Evolutionary conservation across 2,113 vertebrate species (phyloP).

Genomic region (Blennius ocellaris): DNA sequence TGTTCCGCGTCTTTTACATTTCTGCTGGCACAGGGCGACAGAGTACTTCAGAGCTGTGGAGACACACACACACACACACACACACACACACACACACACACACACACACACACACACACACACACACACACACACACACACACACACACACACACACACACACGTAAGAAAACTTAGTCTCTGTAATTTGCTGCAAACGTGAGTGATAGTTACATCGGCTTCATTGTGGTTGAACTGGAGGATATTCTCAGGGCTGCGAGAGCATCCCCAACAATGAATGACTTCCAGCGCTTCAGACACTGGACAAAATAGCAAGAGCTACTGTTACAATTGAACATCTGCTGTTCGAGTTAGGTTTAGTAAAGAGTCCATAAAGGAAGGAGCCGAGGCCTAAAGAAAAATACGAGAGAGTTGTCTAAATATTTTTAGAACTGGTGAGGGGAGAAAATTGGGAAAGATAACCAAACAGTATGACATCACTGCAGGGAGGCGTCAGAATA

Average conservation of each 20-base stretch:
- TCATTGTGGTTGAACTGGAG: conserved; percentile 36
- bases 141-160: conserved; percentile 29
- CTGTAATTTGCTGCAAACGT: conserved; percentile 45
- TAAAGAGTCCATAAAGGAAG: conserved; percentile 36
- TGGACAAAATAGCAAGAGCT: conserved; percentile 17
- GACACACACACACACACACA: conserved; percentile 45
- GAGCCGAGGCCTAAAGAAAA: conserved; percentile 22
- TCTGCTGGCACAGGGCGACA: conserved; percentile 90
- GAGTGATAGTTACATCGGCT: conserved; percentile 39
- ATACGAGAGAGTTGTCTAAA: conserved; percentile 33
- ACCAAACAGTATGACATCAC: conserved; percentile 55
- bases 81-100: conserved; percentile 49
- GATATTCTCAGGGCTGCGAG: conserved; percentile 31
- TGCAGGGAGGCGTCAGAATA: conserved; percentile 32
- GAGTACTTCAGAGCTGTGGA: conserved; percentile 92
- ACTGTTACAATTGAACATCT: conserved; percentile 40
- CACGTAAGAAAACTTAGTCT: conserved; percentile 19
- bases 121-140: conserved; percentile 37
- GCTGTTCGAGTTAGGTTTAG: conserved; percentile 39
- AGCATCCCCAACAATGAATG: conserved; percentile 11
- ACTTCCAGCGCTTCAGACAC: conserved; percentile 1
- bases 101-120: conserved; percentile 45
- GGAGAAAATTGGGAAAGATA: conserved; percentile 23
- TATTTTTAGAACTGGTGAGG: conserved; percentile 45
- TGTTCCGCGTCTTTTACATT: conserved; percentile 90